A percentile compares a stretch with the other conserved stretches of the same genome.
phyloP scores from a whole-genome alignment of 2,888 invertebrate genomes.

The Cryptocephalus primarius region DNA sequence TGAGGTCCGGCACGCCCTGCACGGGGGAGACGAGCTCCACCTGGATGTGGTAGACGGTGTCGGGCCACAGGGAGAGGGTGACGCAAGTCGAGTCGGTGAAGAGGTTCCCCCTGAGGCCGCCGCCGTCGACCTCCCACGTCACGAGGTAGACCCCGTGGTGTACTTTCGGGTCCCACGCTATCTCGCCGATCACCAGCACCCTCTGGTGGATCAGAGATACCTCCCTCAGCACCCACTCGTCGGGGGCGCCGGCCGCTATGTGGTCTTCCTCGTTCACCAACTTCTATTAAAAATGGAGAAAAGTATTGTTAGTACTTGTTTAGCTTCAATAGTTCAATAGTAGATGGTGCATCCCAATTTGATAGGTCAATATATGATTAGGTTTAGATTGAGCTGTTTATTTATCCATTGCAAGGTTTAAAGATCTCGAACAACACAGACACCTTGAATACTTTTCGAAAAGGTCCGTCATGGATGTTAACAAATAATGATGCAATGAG shows the following conservation, averaged over 20 bases:
- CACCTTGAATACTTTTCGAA: too few relatives aligned
- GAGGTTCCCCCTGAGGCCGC: slow-evolving; percentile 69
- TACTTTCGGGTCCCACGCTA: slow-evolving; percentile 60
- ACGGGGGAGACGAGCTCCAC: slow-evolving; percentile 54
- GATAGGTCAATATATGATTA: too few relatives aligned
- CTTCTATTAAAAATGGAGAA: too few relatives aligned
- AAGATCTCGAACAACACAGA: too few relatives aligned
- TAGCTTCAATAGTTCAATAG: too few relatives aligned
- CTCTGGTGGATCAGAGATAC: slow-evolving; percentile 63
- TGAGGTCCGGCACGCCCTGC: slow-evolving; percentile 50
- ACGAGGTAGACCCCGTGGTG: slow-evolving; percentile 61
- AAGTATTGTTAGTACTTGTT: too few relatives aligned
- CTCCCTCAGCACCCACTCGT: slow-evolving; percentile 53
- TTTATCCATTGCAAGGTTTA: too few relatives aligned
- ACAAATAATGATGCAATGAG: too few relatives aligned
- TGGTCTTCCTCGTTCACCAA: too few relatives aligned
- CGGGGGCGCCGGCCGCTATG: slow-evolving; percentile 40
- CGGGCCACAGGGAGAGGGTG: slow-evolving; percentile 69
- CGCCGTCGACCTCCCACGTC: slow-evolving; percentile 76
- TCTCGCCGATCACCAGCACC: slow-evolving; percentile 59
- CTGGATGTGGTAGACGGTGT: slow-evolving; percentile 71
- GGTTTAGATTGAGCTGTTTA: too few relatives aligned
- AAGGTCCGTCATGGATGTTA: too few relatives aligned
- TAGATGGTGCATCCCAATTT: too few relatives aligned
- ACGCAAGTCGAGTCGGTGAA: slow-evolving; percentile 73